Conservation (phyloP, 2,888 invertebrate genomes). For the Mesorhabditis spiculigera region DNA sequence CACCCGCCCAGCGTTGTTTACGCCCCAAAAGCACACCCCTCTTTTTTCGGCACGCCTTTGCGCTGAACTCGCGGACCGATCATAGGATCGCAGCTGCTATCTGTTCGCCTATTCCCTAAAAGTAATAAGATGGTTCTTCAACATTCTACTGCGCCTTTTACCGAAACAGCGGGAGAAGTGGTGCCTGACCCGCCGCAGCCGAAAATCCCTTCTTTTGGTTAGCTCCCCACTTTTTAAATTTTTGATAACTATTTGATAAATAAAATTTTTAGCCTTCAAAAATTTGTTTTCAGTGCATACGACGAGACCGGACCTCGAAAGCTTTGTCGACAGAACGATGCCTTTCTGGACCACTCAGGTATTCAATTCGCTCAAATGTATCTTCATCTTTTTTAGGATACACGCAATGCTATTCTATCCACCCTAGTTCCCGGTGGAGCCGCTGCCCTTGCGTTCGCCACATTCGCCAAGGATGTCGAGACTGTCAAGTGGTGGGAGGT, state of each 20-base stretch:
- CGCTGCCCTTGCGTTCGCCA: conserved; percentile 31
- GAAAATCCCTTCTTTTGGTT: too few relatives aligned
- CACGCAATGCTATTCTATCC: conserved; percentile 41
- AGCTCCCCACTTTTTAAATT: too few relatives aligned
- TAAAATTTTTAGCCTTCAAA: neutral
- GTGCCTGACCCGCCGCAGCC: too few relatives aligned
- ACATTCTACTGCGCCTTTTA: too few relatives aligned
- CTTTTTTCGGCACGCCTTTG: too few relatives aligned
- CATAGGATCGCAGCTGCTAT: too few relatives aligned
- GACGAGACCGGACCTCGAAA: conserved; percentile 1
- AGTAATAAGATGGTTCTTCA: too few relatives aligned
- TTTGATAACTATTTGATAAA: neutral
- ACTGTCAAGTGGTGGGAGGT: conserved; percentile 39
- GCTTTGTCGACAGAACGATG: conserved; percentile 17
- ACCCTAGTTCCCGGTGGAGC: conserved; percentile 42
- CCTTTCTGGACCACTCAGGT: conserved; percentile 43
- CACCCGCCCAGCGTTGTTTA: too few relatives aligned
- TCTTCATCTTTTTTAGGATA: conserved; percentile 28
- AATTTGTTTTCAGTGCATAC: conserved; percentile 5
- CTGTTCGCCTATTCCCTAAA: too few relatives aligned
- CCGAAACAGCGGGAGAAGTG: too few relatives aligned
- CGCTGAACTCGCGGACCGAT: too few relatives aligned
- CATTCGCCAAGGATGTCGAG: conserved; percentile 30
- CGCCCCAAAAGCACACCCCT: too few relatives aligned
- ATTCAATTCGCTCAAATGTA: neutral